Evolutionary conservation across 2,888 invertebrate genomes (phyloP), one percentile per base, ranked within the genome.

Genomic region (Lochmaea crataegi): DNA sequence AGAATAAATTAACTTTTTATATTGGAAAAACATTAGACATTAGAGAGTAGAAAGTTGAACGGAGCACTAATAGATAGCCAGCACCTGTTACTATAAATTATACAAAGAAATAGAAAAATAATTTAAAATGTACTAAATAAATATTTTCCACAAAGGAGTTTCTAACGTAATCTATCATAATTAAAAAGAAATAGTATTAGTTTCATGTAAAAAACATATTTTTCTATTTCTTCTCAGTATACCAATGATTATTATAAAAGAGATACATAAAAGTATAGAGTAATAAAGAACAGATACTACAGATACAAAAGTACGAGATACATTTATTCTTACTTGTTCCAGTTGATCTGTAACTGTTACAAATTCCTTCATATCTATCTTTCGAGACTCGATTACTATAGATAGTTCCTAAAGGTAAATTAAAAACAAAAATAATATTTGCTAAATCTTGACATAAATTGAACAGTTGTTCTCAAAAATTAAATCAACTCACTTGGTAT

Each of bases 301-400:
- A 70, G 60, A 4, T 71, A 65, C 71, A 42, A 66, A 66, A 67
- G 58, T 56, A 68, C 63, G 65, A 18, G 53, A 63, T 56, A 69
- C 61, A 63, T 9, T 38, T 65, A 26, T 72, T 89, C 94, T 94
- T 94, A 94, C 94, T 93, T 94, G 94, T 88, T 94, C 93, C 89
- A 94, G 91, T 84, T 92, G 92, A 89, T 94, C 94, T 85, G 93
- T 92, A 88, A 94, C 90, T 85, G 89, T 89, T 86, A 92, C 90
- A 86, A 93, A 90, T 86, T 93, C 92, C 87, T 91, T 91, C 87
- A 94, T 87, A 87, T 93, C 92, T 87, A 90, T 90, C 86, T 90
- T 91, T 85, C 91, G 91, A 85, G 90, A 90, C 88, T 93, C 92
- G 88, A 92, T 90, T 86, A 90, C 88, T 90, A 91, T 93, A 90